Base-by-base conservation (phyloP, 2,113 vertebrate species). In the Indri indri region DNA sequence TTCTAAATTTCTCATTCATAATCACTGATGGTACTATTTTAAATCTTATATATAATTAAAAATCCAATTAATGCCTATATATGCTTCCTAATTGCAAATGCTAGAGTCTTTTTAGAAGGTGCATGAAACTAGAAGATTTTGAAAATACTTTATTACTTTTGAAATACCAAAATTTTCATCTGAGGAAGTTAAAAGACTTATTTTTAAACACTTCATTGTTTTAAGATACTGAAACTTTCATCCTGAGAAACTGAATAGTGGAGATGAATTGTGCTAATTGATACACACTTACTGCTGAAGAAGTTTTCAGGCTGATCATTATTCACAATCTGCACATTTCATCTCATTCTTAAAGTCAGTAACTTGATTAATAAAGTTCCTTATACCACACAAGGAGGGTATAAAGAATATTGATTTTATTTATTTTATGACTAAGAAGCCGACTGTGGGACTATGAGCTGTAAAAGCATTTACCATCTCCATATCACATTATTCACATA, bases 141-240 rank as follows among this genome's bases (percentile, higher is more conserved):
- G 45, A 89, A 94, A 54, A 61, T 1, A 52, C 23, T 47, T 81
- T n/a, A 40, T 90, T 50, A 66, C 59, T 77, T 92, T 84, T 95
- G 83, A 90, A 57, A 93, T 79, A 45, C 4, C 10, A 63, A 16
- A 37, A 50, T 59, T 88, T 96, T 97, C 40, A 74, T 71, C 22
- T 40, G 34, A 74, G 66, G 30, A 92, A 70, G 42, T 7, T 80
- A 87, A 54, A 95, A 54, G 16, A 14, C 22, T 84, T 70, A 85
- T 85, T 85, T 93, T 84, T 32, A 92, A 73, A 70, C 16, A 74
- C 16, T 87, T 82, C 30, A 34, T 82, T 95, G 14, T 92, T 94
- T 80, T 92, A 27, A 95, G n/a, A 83, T 73, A 40, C 32, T 8
- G 80, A 70, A 68, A 42, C 18, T 90, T 95, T 87, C 23, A 70